phyloP scores from a whole-genome alignment of 2,113 vertebrate species.

The Centropus unirufus region DNA sequence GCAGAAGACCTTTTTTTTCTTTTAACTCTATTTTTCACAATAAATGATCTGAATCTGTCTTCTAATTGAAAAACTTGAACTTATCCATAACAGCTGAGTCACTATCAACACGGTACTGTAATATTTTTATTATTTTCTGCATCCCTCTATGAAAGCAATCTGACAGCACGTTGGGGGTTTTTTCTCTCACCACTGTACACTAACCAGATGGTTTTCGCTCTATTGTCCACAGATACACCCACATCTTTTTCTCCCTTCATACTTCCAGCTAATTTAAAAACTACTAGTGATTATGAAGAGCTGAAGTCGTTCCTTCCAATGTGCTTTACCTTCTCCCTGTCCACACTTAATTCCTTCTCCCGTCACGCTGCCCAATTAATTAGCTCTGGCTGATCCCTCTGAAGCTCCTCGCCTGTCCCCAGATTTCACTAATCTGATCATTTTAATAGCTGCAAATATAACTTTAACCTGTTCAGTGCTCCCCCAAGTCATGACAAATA shows the following conservation, averaged over 20 bases:
- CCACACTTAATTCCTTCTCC: conserved; percentile 47
- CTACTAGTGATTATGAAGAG: conserved; percentile 17
- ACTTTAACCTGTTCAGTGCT: neutral
- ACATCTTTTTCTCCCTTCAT: conserved; percentile 26
- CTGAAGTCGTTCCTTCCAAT: conserved; percentile 32
- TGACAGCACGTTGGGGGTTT: neutral
- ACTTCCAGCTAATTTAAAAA: conserved; percentile 57
- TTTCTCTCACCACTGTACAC: conserved; percentile 49
- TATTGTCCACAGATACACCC: conserved; percentile 64
- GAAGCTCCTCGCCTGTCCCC: neutral
- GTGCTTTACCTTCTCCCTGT: conserved; percentile 49
- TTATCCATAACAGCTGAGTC: conserved; percentile 20
- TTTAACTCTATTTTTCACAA: neutral
- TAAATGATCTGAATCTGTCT: neutral
- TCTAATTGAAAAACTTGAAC: conserved; percentile 27
- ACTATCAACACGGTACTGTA: conserved; percentile 27
- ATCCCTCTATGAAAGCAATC: conserved; percentile 16
- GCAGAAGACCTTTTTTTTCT: neutral
- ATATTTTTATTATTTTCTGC: conserved; percentile 56
- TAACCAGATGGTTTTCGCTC: conserved; percentile 65
- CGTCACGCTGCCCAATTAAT: conserved; percentile 40
- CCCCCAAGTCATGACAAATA: neutral
- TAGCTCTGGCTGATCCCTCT: conserved; percentile 31
- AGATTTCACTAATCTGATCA: conserved; percentile 5
- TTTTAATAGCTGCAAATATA: conserved; percentile 30